Percentiles rank a stretch among this genome's conserved stretches.
Conservation (phyloP, 2,797 vertebrate species). For the Gymnothorax javanicus region DNA sequence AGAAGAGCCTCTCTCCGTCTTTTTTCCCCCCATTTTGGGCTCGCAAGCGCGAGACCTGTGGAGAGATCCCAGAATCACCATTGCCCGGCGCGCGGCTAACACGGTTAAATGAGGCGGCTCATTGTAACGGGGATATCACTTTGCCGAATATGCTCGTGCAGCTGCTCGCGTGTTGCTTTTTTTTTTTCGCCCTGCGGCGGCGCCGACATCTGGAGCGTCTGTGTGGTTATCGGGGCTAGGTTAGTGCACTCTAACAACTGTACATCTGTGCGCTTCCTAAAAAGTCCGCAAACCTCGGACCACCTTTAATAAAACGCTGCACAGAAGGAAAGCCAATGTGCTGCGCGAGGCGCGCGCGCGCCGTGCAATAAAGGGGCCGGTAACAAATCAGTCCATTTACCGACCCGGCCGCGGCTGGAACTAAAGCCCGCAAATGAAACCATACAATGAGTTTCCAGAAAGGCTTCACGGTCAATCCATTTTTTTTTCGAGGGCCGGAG, state of each 20-base stretch:
- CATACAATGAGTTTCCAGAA: not conserved
- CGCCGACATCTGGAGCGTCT: slow-evolving; percentile 12
- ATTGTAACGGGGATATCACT: slow-evolving; percentile 35
- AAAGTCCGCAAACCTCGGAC: slow-evolving; percentile 35
- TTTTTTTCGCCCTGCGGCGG: slow-evolving; percentile 34
- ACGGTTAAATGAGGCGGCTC: slow-evolving; percentile 51
- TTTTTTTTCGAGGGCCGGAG: slow-evolving; percentile 40
- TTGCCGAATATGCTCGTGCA: slow-evolving; percentile 54
- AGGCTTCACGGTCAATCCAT: slow-evolving; percentile 46
- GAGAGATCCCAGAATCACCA: not conserved
- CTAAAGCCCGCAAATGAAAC: not conserved
- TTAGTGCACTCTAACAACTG: slow-evolving; percentile 17
- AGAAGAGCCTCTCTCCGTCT: not conserved
- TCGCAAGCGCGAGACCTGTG: not conserved
- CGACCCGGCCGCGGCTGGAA: not conserved
- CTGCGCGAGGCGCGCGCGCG: not conserved
- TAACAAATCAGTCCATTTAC: not conserved
- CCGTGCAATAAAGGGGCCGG: no score
- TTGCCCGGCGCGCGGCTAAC: slow-evolving; percentile 38
- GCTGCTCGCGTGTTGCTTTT: slow-evolving; percentile 50
- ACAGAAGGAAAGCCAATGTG: not conserved
- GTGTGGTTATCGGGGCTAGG: not conserved
- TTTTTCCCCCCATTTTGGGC: not conserved
- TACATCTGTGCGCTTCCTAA: slow-evolving; percentile 43
- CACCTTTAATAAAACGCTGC: not conserved